These are phyloP conservation scores for Illadopsis cleaveri DNA, from an alignment of 2,113 vertebrate species.

Conservation along the genomic window DNA sequence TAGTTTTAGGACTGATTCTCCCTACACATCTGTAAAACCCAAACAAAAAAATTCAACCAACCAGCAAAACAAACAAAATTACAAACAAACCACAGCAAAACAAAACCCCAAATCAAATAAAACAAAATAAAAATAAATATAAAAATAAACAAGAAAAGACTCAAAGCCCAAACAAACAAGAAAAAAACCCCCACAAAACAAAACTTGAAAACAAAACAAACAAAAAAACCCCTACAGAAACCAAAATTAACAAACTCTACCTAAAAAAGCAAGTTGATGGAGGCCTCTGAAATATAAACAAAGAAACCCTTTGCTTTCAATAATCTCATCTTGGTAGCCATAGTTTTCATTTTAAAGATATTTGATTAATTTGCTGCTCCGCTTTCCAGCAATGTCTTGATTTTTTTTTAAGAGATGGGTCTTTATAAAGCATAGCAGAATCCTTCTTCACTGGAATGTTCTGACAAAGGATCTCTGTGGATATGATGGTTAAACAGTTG, in stretches of 20 bases:
- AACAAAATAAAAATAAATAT: not conserved
- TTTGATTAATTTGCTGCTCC: not conserved
- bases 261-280: not conserved
- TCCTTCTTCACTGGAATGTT: not conserved
- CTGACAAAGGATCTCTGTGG: not conserved
- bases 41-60: not conserved
- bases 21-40: not conserved
- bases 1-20: not conserved
- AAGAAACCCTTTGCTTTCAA: not conserved
- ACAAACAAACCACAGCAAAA: not conserved
- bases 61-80: not conserved
- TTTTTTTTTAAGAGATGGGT: not conserved
- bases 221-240: not conserved
- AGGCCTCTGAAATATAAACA: not conserved
- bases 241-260: not conserved
- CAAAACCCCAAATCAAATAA: not conserved
- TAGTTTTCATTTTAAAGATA: not conserved
- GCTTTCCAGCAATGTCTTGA: not conserved
- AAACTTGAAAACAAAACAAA: not conserved
- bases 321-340: not conserved
- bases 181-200: not conserved
- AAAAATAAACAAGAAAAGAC: not conserved
- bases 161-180: too few relatives aligned
- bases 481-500: not conserved
- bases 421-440: not conserved